Evolutionary conservation across 2,888 invertebrate genomes (phyloP).

Genomic region (Diaperis boleti): DNA sequence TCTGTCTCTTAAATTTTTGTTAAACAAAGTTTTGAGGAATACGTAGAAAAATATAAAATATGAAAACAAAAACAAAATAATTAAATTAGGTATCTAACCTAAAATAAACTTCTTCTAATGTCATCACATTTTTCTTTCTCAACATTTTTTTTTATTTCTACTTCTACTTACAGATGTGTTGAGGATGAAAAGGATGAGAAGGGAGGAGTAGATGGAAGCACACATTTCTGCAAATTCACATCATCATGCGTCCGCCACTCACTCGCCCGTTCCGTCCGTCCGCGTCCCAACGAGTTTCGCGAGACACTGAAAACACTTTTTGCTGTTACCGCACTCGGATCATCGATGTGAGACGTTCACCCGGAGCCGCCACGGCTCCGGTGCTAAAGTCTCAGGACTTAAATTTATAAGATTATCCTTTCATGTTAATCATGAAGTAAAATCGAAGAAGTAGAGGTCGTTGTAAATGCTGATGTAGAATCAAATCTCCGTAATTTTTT

Average conservation of each 20-base stretch:
- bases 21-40: no score
- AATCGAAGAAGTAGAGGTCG: no score
- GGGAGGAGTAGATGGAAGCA: conserved; percentile 58
- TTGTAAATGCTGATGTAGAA: no score
- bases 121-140: not conserved
- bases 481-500: no score
- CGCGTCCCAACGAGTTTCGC: conserved; percentile 59
- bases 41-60: no score
- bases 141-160: not conserved
- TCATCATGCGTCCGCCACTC: conserved; percentile 60
- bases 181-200: conserved; percentile 56
- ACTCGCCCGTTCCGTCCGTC: no score
- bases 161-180: conserved; percentile 53
- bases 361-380: conserved; percentile 43
- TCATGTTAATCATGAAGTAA: no score
- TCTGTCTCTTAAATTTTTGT: no score
- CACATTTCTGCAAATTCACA: conserved; percentile 60
- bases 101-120: not conserved
- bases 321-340: conserved; percentile 17
- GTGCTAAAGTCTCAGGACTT: no score
- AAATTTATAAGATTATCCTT: no score
- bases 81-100: no score
- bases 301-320: conserved; percentile 55
- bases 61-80: no score
- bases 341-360: conserved; percentile 39